Evolutionary conservation across 2,113 vertebrate species (phyloP), one percentile per base, ranked within the genome.

Genomic region (Megaceryle maxima): DNA sequence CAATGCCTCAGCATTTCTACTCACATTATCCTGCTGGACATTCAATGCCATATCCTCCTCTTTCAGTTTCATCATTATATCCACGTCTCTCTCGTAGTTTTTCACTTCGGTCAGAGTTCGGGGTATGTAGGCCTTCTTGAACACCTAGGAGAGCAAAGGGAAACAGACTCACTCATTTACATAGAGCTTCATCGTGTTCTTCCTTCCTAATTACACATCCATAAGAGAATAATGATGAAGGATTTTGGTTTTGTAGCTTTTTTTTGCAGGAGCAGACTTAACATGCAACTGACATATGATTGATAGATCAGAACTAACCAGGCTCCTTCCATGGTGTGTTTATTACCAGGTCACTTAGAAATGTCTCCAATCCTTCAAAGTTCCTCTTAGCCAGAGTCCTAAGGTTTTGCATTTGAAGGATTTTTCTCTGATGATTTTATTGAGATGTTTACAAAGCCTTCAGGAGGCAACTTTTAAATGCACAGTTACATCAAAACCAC

Each of bases 51-150:
- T 95, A 68, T 98, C 98, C 20, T 98, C 98, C 75, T 99, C 99
- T 93, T 98, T 98, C 95, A 98, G 74, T 73, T 98, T 98, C 96
- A 97, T 96, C 98, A 98, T 98, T 44, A 98, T 91, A 48, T 99
- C 99, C 17, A 99, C 93, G 56, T 99, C 99, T n/a, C 99, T 97
- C 92, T 99, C 99, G 0, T 98, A 99, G 96, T 99, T 98, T 84
- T 98, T 99, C 24, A 99, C 99, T 78, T 99, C 99, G 3, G 98
- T 99, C 88, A 99, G 97, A 2, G 99, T 99, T 16, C 99, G 98
- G 18, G 99, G 99, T 93, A 99, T 99, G 88, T 99, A 99, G 41
- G 99, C 99, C 51, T 97, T 99, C 95, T 98, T 99, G 88, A 99
- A 99, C 51, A 99, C 99, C 99, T 99, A 94, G 11, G 1, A 87